Percentiles rank a stretch among this genome's conserved stretches.
These are phyloP conservation scores for Anarsia innoxiella DNA, from an alignment of 2,888 invertebrate species.

Conservation along the genomic window DNA sequence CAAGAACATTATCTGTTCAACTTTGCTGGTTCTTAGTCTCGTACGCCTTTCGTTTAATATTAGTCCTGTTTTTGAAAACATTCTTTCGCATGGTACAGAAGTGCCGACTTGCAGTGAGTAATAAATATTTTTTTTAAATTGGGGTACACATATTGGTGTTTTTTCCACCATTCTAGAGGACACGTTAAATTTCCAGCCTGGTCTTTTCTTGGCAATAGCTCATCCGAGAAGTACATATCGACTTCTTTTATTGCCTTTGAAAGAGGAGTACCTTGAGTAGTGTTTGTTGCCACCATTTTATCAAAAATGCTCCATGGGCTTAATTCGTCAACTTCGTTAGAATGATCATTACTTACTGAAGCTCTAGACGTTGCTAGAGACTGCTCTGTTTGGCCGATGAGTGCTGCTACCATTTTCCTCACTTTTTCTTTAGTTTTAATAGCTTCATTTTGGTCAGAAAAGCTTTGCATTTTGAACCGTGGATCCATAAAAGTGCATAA, in stretches of 20 bases:
- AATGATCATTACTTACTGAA: background rate
- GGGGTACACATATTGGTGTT: conserved; percentile 17
- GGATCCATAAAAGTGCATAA: conserved; percentile 21
- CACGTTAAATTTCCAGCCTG: conserved; percentile 14
- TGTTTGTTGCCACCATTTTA: conserved; percentile 7
- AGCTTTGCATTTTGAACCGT: conserved; percentile 15
- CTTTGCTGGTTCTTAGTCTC: conserved; percentile 8
- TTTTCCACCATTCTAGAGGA: conserved; percentile 21
- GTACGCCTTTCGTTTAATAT: conserved; percentile 10
- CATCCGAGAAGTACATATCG: conserved; percentile 18
- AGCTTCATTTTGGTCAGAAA: conserved; percentile 16
- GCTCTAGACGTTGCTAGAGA: background rate
- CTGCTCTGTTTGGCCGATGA: conserved; percentile 8
- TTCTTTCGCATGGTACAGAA: conserved; percentile 15
- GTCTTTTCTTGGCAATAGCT: conserved; percentile 16
- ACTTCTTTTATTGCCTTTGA: conserved; percentile 21
- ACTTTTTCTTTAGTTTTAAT: conserved; percentile 16
- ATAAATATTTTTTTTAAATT: conserved; percentile 13
- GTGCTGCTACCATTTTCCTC: conserved; percentile 11
- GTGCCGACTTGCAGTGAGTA: conserved; percentile 12
- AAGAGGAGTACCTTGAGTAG: conserved; percentile 17
- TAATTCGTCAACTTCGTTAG: background rate
- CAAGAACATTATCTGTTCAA: conserved; percentile 9
- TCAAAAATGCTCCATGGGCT: conserved; percentile 20
- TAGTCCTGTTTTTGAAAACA: conserved; percentile 14